Base-by-base conservation (phyloP, 2,888 invertebrate genomes). In the Anticlea derivata region DNA sequence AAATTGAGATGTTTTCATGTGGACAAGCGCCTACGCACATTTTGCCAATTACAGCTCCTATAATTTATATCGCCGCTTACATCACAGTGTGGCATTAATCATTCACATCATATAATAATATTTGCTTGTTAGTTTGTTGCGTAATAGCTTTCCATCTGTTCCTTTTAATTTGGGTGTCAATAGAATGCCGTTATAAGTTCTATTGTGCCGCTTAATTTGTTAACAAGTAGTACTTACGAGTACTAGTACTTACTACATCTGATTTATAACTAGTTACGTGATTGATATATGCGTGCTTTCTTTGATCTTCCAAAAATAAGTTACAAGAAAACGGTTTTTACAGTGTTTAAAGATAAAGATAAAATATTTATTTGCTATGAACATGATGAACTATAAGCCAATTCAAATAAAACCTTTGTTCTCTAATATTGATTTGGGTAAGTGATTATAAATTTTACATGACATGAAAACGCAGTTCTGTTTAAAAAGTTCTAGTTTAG, bases 11-110 rank as follows among this genome's bases (percentile, higher is more conserved):
- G n/a, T n/a, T n/a, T n/a, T n/a, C n/a, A 17, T 17, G 17, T 37
- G 1, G 24, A 11, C 24, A 37, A 26, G 26, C 26, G 13, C 44
- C 66, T 54, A 44, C 53, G 58, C 30, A 46, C 33, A 34, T 41
- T 34, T 52, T 56, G 63, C 64, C 63, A 67, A 66, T 65, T 61
- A 65, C 53, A 57, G 41, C 55, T 38, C 20, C 46, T 56, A 63
- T 65, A 68, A 68, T 66, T 61, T 58, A 55, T 30, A 45, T 61
- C 71, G 67, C 68, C 69, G 64, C 50, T 58, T 50, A 55, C 56
- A 55, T 55, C 61, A 58, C 51, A 47, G 30, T 11, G 10, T n/a
- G n/a, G 38, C 39, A 61, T 57, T 54, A 51, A 57, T 61, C 57
- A 59, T 41, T 33, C 30, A 17, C 24, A 44, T 57, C 39, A 44